phyloP scores from a whole-genome alignment of 2,113 vertebrate genomes.

The Austrofundulus limnaeus region DNA sequence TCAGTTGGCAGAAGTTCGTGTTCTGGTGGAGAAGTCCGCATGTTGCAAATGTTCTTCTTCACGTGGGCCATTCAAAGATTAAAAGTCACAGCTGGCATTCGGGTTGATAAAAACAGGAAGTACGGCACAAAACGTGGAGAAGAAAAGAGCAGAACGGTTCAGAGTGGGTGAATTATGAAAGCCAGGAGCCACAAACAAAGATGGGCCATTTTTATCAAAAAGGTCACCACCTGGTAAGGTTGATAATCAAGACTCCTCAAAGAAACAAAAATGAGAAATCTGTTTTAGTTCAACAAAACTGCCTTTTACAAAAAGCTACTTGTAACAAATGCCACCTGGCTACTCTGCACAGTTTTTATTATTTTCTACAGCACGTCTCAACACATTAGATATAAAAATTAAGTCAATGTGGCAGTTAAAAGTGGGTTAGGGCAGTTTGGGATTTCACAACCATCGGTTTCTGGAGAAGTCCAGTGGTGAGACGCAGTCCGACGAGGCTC shows the following conservation, averaged over 20 bases:
- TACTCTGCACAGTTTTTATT: conserved; percentile 33
- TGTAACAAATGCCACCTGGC: conserved; percentile 43
- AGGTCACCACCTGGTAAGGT: conserved; percentile 37
- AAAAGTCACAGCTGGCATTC: conserved; percentile 37
- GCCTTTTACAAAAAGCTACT: conserved; percentile 59
- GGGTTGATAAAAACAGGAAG: conserved; percentile 6
- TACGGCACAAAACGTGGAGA: conserved; percentile 22
- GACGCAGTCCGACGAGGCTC: conserved; percentile 15
- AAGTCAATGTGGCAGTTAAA: conserved; percentile 60
- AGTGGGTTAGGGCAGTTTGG: conserved; percentile 5
- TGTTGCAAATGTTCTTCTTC: conserved; percentile 25
- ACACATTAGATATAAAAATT: conserved; percentile 68
- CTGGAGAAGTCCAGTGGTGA: conserved; percentile 46
- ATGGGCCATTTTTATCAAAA: conserved; percentile 21
- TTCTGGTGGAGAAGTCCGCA: conserved; percentile 30
- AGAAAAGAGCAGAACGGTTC: conserved; percentile 23
- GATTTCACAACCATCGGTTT: conserved; percentile 30
- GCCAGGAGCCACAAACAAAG: conserved; percentile 16
- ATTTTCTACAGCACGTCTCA: conserved; percentile 46
- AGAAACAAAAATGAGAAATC: conserved; percentile 43
- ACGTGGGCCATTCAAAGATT: conserved; percentile 27
- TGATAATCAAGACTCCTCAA: conserved; percentile 45
- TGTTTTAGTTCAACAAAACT: conserved; percentile 42
- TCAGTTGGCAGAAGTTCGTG: conserved; percentile 41
- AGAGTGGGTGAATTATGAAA: conserved; percentile 9